Evolutionary conservation across 2,888 invertebrate genomes (phyloP).

Genomic region (Argyresthia goedartella): DNA sequence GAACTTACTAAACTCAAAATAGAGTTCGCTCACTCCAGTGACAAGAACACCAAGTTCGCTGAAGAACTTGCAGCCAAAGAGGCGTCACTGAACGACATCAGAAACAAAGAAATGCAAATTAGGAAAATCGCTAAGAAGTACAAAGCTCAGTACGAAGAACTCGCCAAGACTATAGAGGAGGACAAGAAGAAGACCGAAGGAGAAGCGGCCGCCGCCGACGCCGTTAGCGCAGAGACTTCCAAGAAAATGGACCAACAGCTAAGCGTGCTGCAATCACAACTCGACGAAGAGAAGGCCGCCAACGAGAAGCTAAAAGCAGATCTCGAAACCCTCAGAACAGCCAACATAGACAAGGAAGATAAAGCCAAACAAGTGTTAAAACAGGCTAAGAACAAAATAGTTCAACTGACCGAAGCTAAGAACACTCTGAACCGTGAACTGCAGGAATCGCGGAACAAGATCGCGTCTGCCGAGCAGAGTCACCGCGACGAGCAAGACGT

Average conservation of each 20-base stretch:
- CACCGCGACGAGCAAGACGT: slow-evolving; percentile 70
- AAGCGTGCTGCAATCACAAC: slow-evolving; percentile 47
- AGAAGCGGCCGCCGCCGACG: slow-evolving; percentile 61
- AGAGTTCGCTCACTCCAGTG: slow-evolving; percentile 67
- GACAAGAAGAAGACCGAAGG: slow-evolving; percentile 71
- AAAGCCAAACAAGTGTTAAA: slow-evolving; percentile 77
- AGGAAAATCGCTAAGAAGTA: slow-evolving; percentile 94
- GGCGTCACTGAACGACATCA: slow-evolving; percentile 74
- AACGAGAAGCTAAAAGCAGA: slow-evolving; percentile 77
- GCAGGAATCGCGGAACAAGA: slow-evolving; percentile 60
- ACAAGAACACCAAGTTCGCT: slow-evolving; percentile 73
- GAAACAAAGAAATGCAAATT: slow-evolving; percentile 79
- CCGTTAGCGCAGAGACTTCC: slow-evolving; percentile 51
- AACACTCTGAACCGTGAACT: slow-evolving; percentile 72
- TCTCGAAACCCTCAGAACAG: slow-evolving; percentile 69
- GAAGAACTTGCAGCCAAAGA: slow-evolving; percentile 79
- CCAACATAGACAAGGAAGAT: slow-evolving; percentile 73
- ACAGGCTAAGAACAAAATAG: slow-evolving; percentile 81
- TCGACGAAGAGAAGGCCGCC: slow-evolving; percentile 64
- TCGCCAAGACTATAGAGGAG: slow-evolving; percentile 75
- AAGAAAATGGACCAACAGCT: slow-evolving; percentile 66
- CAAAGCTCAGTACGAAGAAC: slow-evolving; percentile 86
- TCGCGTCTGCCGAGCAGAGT: slow-evolving; percentile 61
- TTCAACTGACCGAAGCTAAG: slow-evolving; percentile 78
- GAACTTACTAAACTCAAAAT: slow-evolving; percentile 75